These are phyloP conservation scores for Homarus americanus DNA, from an alignment of 1,140 invertebrate genomes.

Conservation along the genomic window DNA sequence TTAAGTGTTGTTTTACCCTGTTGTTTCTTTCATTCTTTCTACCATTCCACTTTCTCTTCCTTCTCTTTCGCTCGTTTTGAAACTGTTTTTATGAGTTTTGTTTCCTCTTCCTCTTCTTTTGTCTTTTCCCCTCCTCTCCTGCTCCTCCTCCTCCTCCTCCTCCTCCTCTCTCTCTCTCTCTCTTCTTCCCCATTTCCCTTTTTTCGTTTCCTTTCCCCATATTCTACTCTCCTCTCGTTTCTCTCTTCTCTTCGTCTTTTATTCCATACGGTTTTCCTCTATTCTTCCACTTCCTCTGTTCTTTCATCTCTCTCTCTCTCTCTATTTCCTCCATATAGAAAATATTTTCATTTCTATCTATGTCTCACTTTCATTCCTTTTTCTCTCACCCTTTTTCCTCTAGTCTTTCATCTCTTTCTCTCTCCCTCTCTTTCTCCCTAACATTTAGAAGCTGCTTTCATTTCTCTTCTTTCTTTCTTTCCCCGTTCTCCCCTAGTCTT, in stretches of 20 bases:
- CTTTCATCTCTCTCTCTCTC: not conserved
- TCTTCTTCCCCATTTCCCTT: constrained; percentile 8
- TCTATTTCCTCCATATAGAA: not conserved
- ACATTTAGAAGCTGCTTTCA: not conserved
- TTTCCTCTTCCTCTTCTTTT: not conserved
- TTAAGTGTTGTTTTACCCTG: not conserved
- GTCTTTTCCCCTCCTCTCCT: not conserved
- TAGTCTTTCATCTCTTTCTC: too few relatives aligned
- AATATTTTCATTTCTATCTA: too few relatives aligned
- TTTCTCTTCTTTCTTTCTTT: not conserved
- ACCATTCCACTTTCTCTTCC: too few relatives aligned
- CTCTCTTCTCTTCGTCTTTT: not conserved
- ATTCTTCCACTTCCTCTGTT: too few relatives aligned
- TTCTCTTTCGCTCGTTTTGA: not conserved
- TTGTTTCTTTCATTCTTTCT: not conserved
- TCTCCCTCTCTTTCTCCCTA: too few relatives aligned
- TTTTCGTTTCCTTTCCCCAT: not conserved
- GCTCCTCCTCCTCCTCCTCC: not conserved
- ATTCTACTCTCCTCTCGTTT: constrained; percentile 6
- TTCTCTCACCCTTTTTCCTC: too few relatives aligned
- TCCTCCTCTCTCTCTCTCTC: not conserved
- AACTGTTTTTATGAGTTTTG: not conserved
- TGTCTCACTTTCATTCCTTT: too few relatives aligned
- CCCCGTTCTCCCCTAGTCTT: not conserved
- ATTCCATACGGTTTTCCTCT: too few relatives aligned